Conservation (phyloP, 2,888 invertebrate species). For the Luffia ferchaultella region DNA sequence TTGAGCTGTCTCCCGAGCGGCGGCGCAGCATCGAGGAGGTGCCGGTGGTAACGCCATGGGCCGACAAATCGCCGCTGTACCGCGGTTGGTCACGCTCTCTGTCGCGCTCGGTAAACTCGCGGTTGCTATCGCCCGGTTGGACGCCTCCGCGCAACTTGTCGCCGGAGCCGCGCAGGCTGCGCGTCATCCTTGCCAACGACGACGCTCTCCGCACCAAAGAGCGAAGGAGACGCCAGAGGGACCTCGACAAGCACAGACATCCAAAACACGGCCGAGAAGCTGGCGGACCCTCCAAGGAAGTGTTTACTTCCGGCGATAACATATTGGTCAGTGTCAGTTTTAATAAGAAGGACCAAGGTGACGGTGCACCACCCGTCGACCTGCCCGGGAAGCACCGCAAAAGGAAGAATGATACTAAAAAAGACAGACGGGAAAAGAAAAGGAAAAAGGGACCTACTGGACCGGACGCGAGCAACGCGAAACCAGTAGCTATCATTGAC, state of each 20-base stretch:
- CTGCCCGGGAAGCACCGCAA: not conserved
- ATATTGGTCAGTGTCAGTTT: constrained; percentile 93
- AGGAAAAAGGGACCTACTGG: constrained; percentile 19
- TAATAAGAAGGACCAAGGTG: constrained; percentile 61
- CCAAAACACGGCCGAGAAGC: constrained; percentile 19
- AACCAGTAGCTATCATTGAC: constrained; percentile 87
- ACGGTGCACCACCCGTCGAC: not conserved
- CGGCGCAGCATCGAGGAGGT: constrained; percentile 1
- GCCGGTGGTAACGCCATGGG: not conserved
- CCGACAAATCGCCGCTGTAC: constrained; percentile 25
- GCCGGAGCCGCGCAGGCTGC: constrained; percentile 58
- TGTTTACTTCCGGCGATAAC: constrained; percentile 92
- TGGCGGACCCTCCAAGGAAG: constrained; percentile 82
- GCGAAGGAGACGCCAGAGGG: constrained; percentile 15
- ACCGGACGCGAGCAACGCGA: constrained; percentile 27
- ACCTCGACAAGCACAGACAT: constrained; percentile 20
- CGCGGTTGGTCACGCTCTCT: constrained; percentile 12
- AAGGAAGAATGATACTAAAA: not conserved
- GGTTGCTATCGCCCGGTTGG: constrained; percentile 71
- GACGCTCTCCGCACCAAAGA: constrained; percentile 53
- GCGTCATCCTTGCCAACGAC: constrained; percentile 68
- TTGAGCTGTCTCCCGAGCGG: constrained; percentile 24
- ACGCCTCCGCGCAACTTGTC: constrained; percentile 65
- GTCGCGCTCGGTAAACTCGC: constrained; percentile 36
- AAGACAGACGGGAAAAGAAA: constrained; percentile 15